A percentile compares a stretch with the other conserved stretches of the same genome.
phyloP scores from a whole-genome alignment of 2,797 vertebrate genomes.

The Pagetopsis macropterus region DNA sequence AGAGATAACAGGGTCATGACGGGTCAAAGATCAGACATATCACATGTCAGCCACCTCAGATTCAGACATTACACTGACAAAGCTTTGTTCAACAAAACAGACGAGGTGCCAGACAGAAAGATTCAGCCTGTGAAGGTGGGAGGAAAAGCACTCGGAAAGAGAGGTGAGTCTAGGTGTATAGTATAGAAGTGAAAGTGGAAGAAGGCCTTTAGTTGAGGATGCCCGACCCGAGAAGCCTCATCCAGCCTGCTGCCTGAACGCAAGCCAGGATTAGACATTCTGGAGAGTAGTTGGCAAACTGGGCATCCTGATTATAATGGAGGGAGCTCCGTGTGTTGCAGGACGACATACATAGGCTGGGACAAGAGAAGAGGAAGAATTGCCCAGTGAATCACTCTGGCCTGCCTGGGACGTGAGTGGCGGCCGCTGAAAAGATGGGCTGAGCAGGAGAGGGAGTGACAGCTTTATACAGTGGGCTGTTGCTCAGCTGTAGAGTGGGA shows the following conservation, averaged over 20 bases:
- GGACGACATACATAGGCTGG: constrained; percentile 71
- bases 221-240: constrained; percentile 15
- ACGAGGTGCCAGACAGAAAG: constrained; percentile 39
- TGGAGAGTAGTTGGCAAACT: constrained; percentile 64
- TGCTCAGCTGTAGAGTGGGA: constrained; percentile 70
- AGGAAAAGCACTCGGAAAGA: constrained; percentile 12
- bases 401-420: constrained; percentile 72
- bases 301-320: constrained; percentile 63
- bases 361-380: constrained; percentile 69
- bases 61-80: constrained; percentile 29
- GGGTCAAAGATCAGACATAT: constrained; percentile 42
- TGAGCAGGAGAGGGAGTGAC: constrained; percentile 39
- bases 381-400: constrained; percentile 73
- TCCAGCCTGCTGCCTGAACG: constrained; percentile 45
- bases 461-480: constrained; percentile 68
- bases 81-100: constrained; percentile 41
- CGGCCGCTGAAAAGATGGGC: constrained; percentile 60
- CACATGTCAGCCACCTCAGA: constrained; percentile 37
- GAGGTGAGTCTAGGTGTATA: constrained; percentile 8
- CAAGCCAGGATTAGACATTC: constrained; percentile 61
- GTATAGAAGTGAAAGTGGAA: constrained; percentile 1
- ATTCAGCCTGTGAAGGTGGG: constrained; percentile 22
- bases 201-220: constrained; percentile 30
- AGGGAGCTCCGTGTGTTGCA: constrained; percentile 51
- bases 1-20: constrained; percentile 15